These are phyloP conservation scores for Drosophila testacea DNA, from an alignment of 2,888 invertebrate genomes.

Conservation along the genomic window DNA sequence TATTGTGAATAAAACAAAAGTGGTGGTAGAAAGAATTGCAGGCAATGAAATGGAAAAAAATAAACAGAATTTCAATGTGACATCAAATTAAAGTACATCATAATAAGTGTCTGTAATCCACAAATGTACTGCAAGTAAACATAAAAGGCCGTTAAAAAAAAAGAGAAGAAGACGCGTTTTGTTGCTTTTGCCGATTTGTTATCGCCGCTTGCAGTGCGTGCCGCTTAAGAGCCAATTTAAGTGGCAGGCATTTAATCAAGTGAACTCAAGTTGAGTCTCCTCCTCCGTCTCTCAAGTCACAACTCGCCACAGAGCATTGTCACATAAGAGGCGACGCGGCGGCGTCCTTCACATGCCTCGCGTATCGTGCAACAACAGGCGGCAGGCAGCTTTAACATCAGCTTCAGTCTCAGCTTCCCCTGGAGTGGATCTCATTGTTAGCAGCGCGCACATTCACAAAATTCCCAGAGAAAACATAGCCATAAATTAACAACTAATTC, in stretches of 20 bases:
- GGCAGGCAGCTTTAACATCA: conserved; percentile 7
- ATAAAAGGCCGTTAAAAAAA: conserved; percentile 20
- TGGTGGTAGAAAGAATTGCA: not conserved
- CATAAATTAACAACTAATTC: conserved; percentile 80
- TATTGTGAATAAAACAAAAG: conserved; percentile 2
- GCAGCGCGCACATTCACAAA: conserved; percentile 46
- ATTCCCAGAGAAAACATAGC: conserved; percentile 78
- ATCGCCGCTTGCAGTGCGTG: conserved; percentile 53
- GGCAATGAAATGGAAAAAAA: conserved; percentile 13
- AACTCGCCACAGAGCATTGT: conserved; percentile 13
- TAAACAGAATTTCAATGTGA: conserved; percentile 23
- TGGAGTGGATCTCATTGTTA: conserved; percentile 26
- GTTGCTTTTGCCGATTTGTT: conserved; percentile 42
- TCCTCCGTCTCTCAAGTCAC: no score
- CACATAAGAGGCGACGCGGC: conserved; percentile 17
- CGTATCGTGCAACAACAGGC: conserved; percentile 19
- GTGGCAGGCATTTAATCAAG: conserved; percentile 77
- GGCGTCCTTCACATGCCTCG: conserved; percentile 42
- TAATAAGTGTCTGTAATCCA: conserved; percentile 19
- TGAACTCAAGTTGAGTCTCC: conserved; percentile 21
- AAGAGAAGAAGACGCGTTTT: conserved; percentile 7
- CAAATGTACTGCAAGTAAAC: conserved; percentile 9
- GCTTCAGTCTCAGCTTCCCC: conserved; percentile 2
- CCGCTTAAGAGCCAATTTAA: conserved; percentile 68
- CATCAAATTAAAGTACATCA: conserved; percentile 21